Base-by-base conservation (phyloP, 2,797 vertebrate genomes). In the Toxotes lorentzi region DNA sequence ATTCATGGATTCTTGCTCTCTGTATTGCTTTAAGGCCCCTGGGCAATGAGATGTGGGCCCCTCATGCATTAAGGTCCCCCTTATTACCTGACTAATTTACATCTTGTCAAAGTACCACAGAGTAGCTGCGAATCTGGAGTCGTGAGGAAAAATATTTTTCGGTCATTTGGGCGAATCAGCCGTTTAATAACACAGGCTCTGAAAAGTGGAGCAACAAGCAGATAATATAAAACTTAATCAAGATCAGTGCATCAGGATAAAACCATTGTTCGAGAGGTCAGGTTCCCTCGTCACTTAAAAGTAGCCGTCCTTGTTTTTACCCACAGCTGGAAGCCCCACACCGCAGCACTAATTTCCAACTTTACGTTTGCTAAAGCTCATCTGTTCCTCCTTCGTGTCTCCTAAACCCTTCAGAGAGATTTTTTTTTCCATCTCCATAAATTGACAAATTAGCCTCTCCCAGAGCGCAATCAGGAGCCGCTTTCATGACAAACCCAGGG, bases 401-500 rank as follows among this genome's bases (percentile, higher is more conserved):
- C 76, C 45, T 66, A 59, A 79, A 66, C 70, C 70, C 66, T 53
- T 50, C 53, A 78, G 53, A 78, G 50, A 63, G 74, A 73, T 84
- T 83, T 80, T 67, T 84, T 83, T 80, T 67, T 60, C 74, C 41
- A 76, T 87, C 78, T 78, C 70, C 73, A 80, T 85, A 89, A 85
- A 87, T 87, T 82, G 83, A 66, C 76, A 78, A 85, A 87, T 86
- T 86, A 86, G 64, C 54, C 1, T 51, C 70, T 82, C 81, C 81
- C 70, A 27, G 57, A 78, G 76, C 24, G 47, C 83, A 89, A 89
- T 89, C 85, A 84, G 78, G 62, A 24, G 64, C 45, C 19, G 23
- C 78, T 82, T 82, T 86, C 76, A 78, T 79, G 82, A 79, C 57
- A 70, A 57, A 73, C 81, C 58, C 67, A 27, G 50, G 64, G 71